These are phyloP conservation scores for Natator depressus DNA, from an alignment of 2,113 vertebrate genomes.

Conservation along the genomic window DNA sequence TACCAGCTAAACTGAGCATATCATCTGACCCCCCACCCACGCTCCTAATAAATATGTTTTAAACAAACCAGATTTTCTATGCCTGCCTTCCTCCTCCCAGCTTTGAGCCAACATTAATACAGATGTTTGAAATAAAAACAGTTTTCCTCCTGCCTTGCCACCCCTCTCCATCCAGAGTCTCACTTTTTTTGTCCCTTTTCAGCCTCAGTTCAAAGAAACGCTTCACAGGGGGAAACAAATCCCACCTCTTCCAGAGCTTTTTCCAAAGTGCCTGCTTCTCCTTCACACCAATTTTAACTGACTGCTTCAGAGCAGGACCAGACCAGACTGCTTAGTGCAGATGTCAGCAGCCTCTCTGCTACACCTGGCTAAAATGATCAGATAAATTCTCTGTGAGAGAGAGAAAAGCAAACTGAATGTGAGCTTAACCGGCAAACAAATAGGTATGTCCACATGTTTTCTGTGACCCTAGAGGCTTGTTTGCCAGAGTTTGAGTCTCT, in stretches of 20 bases:
- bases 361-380: neutral
- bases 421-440: constrained; percentile 4
- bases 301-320: neutral
- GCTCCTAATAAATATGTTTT: neutral
- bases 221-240: neutral
- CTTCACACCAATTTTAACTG: neutral
- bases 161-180: neutral
- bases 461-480: neutral
- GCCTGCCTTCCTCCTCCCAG: neutral
- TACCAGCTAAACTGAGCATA: neutral
- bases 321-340: neutral
- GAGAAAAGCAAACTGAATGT: neutral
- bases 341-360: constrained; percentile 33
- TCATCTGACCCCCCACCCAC: neutral
- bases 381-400: constrained; percentile 11
- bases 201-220: neutral
- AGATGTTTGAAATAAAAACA: constrained; percentile 4
- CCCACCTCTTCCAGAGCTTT: neutral
- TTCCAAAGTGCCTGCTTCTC: neutral
- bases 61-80: neutral
- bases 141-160: neutral
- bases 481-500: neutral
- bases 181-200: neutral
- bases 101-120: neutral
- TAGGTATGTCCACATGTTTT: neutral